Evolutionary conservation across 2,113 vertebrate species (phyloP).

Genomic region (Tachysurus vachellii): DNA sequence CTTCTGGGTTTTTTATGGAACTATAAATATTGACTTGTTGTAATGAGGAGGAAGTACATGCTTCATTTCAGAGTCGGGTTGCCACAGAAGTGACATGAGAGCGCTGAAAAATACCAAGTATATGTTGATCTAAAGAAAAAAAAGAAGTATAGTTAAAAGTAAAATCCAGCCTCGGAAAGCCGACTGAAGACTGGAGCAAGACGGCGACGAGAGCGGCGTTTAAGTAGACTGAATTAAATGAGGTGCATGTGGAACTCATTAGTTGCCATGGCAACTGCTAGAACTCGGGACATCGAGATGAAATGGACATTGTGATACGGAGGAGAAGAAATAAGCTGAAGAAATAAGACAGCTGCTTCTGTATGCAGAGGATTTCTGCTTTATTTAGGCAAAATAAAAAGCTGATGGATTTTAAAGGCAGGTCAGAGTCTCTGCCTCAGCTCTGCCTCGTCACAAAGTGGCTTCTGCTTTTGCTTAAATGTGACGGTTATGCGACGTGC

Average conservation of each 20-base stretch:
- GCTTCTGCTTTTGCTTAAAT: background rate
- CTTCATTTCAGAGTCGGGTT: background rate
- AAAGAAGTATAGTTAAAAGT: background rate
- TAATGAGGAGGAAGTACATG: background rate
- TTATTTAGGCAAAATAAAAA: background rate
- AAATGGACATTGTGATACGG: background rate
- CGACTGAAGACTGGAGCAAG: background rate
- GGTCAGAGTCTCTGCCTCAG: background rate
- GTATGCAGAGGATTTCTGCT: background rate
- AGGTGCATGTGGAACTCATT: background rate
- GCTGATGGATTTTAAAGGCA: background rate
- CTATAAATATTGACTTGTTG: background rate
- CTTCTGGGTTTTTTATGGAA: background rate
- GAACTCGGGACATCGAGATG: background rate
- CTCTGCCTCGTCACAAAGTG: no score
- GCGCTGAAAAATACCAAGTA: background rate
- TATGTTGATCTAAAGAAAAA: background rate
- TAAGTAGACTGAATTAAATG: background rate
- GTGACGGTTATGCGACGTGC: background rate
- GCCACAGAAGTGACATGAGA: background rate
- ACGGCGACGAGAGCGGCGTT: background rate
- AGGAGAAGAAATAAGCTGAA: background rate
- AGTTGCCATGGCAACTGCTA: conserved; percentile 3
- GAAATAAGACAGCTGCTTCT: background rate
- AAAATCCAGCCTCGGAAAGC: background rate